phyloP scores from a whole-genome alignment of 2,797 vertebrate species.

The Enteromius fasciolatus region DNA sequence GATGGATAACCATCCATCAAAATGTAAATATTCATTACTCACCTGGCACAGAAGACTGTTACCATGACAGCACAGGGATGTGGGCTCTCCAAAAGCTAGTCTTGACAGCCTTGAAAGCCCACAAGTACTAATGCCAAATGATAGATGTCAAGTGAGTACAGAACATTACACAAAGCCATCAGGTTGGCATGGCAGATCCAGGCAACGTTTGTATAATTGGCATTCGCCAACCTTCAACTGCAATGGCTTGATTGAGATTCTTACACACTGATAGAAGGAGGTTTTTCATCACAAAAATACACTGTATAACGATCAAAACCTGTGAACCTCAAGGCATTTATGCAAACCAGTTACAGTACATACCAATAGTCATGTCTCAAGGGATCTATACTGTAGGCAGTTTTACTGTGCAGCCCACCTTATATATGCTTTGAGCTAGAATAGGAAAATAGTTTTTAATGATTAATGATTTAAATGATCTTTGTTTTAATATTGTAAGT shows the following conservation, averaged over 20 bases:
- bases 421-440: not conserved
- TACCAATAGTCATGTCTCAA: not conserved
- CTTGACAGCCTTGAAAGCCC: conserved; percentile 41
- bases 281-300: not conserved
- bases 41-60: conserved; percentile 32
- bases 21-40: conserved; percentile 45
- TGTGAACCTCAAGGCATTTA: conserved; percentile 1
- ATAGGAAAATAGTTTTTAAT: not conserved
- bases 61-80: conserved; percentile 36
- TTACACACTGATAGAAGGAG: not conserved
- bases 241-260: not conserved
- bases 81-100: conserved; percentile 39
- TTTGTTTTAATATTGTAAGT: not conserved
- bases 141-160: conserved; percentile 31
- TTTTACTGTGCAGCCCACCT: not conserved
- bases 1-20: conserved; percentile 37
- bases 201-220: not conserved
- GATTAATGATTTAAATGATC: not conserved
- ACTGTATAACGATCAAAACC: not conserved
- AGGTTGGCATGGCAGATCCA: conserved; percentile 2
- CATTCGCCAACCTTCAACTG: conserved; percentile 5
- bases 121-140: conserved; percentile 37
- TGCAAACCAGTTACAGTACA: not conserved
- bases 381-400: not conserved
- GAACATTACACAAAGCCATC: conserved; percentile 37